Base-by-base conservation (phyloP, 2,888 invertebrate species). In the Himalopsyche tibetana region DNA sequence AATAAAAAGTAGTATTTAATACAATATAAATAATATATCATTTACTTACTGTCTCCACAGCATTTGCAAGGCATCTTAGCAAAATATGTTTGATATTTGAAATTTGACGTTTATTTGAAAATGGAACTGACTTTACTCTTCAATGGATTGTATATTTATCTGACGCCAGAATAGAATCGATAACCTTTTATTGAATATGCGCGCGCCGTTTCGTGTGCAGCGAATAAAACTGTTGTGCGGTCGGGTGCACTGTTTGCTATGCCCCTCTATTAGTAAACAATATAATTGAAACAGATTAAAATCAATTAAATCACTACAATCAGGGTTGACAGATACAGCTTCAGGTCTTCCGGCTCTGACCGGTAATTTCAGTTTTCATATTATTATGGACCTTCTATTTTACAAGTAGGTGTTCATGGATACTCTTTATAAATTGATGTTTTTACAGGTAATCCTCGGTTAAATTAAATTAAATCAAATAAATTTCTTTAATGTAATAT, bases 21-120 rank as follows among this genome's bases (percentile, higher is more conserved):
- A 28, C 28, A 28, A 28, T 28, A 2, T 28, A 28, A 28, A 28
- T 28, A 28, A 0, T 28, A 28, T 28, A 2, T 28, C 28, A 28
- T 0, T 81, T 89, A 92, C 93, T 92, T 86, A 93, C 93, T 91
- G 87, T 92, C 93, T 88, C 91, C 92, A 89, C 93, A 93, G 89
- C 93, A 92, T 89, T 90, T 91, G 89, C 93, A 93, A 90, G 93
- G 93, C 93, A 93, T 93, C 89, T 91, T 92, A 83, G 83, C 15
- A 38, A 17, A 55, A 17, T 69, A 55, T n/a, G 15, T 82, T 82
- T 69, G 79, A 55, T n/a, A n/a, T n/a, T n/a, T n/a, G n/a, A n/a
- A n/a, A n/a, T 12, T 9, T 28, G 15, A 79, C 11, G 56, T 56
- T 40, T 9, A 55, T 80, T 84, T 84, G 42, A 82, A 82, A 51